phyloP scores from a whole-genome alignment of 2,888 invertebrate genomes.

The Ptilodon capucinus region DNA sequence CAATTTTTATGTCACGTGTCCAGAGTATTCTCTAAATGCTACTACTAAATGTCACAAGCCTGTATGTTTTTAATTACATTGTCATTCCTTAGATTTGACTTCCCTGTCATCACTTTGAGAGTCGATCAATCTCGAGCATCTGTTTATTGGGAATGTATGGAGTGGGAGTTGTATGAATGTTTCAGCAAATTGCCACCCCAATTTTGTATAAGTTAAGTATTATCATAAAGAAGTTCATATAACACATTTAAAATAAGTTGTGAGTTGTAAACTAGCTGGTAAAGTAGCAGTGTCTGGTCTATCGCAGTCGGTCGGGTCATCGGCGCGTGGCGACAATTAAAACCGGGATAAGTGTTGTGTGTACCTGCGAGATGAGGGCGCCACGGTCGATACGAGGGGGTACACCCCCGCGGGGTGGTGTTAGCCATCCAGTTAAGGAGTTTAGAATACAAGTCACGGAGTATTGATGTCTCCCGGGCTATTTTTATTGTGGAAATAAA shows the following conservation, averaged over 20 bases:
- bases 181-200: too few species aligned
- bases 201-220: not conserved
- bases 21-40: too few species aligned
- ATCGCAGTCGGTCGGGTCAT: conserved; percentile 63
- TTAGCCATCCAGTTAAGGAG: conserved; percentile 71
- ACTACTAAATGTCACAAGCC: too few species aligned
- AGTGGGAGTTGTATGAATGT: too few species aligned
- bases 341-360: conserved; percentile 81
- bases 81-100: too few species aligned
- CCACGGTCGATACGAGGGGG: conserved; percentile 74
- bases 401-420: conserved; percentile 46
- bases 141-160: too few species aligned
- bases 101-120: too few species aligned
- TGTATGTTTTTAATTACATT: too few species aligned
- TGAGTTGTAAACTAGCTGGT: conserved; percentile 39
- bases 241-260: conserved; percentile 39
- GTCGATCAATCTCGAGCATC: too few species aligned
- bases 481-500: conserved; percentile 40
- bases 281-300: conserved; percentile 44
- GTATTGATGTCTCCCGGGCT: conserved; percentile 65
- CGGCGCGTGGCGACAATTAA: conserved; percentile 81
- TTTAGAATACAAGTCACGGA: conserved; percentile 76
- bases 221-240: conserved; percentile 3
- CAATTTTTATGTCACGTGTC: too few species aligned
- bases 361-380: conserved; percentile 80